phyloP scores from a whole-genome alignment of 2,888 invertebrate species.

The Bellardia bayeri region DNA sequence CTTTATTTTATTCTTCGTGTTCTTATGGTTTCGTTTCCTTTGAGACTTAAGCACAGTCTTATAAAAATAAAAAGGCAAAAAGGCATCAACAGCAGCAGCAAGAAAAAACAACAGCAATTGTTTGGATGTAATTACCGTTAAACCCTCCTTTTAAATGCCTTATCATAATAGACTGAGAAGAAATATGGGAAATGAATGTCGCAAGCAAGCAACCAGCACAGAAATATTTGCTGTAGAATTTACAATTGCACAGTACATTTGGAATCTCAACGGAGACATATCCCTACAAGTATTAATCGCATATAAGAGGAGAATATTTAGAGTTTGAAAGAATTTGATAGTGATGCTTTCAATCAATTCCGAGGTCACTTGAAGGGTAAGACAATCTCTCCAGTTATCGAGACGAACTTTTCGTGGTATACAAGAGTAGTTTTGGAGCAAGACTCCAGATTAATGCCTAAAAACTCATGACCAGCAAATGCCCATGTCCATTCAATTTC shows the following conservation, averaged over 20 bases:
- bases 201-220: constrained; percentile 15
- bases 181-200: constrained; percentile 17
- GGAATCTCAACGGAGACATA: too few species aligned
- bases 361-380: too few species aligned
- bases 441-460: too few species aligned
- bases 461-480: too few species aligned
- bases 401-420: too few species aligned
- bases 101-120: constrained; percentile 21
- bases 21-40: neutral
- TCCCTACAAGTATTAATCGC: too few species aligned
- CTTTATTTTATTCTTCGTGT: neutral
- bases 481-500: too few species aligned
- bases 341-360: too few species aligned
- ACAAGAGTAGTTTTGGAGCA: too few species aligned
- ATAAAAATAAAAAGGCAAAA: neutral
- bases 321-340: too few species aligned
- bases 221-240: neutral
- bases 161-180: constrained; percentile 32
- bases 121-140: constrained; percentile 60
- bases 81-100: neutral
- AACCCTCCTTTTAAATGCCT: constrained; percentile 41
- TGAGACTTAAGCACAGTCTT: neutral
- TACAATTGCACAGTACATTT: neutral
- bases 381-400: too few species aligned
- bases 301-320: too few species aligned